A percentile compares a stretch with the other conserved stretches of the same genome.
These are phyloP conservation scores for Dinocampus coccinellae DNA, from an alignment of 2,888 invertebrate species.

Conservation along the genomic window DNA sequence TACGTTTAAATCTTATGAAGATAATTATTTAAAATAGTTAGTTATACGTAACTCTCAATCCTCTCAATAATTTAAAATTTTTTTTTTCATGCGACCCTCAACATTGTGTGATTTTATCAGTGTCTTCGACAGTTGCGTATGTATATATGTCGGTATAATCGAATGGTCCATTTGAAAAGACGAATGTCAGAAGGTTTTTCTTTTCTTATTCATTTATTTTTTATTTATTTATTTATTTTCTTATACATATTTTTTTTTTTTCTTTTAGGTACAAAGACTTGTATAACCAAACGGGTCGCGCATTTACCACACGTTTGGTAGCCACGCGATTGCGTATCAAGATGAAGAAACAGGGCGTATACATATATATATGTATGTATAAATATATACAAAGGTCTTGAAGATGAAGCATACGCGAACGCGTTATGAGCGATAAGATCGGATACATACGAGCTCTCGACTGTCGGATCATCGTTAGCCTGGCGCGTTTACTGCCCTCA, in stretches of 20 bases:
- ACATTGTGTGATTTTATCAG: conserved; percentile 1
- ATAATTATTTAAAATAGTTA: background rate
- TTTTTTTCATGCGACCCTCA: background rate
- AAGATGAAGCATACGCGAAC: conserved; percentile 43
- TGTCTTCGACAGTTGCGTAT: background rate
- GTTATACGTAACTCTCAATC: background rate
- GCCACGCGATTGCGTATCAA: conserved; percentile 11
- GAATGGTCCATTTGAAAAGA: background rate
- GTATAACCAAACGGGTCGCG: background rate
- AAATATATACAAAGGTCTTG: conserved; percentile 3
- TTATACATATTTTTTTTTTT: background rate
- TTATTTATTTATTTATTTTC: background rate
- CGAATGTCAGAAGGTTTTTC: conserved; percentile 2
- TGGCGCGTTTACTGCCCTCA: conserved; percentile 15
- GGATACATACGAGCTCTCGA: conserved; percentile 39
- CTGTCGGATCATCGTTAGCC: conserved; percentile 61
- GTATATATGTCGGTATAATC: background rate
- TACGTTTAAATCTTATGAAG: background rate
- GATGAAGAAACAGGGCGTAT: conserved; percentile 11
- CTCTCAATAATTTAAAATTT: background rate
- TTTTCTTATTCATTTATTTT: background rate
- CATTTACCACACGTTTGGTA: conserved; percentile 3
- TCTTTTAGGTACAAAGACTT: background rate
- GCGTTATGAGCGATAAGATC: conserved; percentile 48
- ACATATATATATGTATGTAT: background rate